Base-by-base conservation (phyloP, 2,797 vertebrate genomes). In the Craterocephalus amniculus region DNA sequence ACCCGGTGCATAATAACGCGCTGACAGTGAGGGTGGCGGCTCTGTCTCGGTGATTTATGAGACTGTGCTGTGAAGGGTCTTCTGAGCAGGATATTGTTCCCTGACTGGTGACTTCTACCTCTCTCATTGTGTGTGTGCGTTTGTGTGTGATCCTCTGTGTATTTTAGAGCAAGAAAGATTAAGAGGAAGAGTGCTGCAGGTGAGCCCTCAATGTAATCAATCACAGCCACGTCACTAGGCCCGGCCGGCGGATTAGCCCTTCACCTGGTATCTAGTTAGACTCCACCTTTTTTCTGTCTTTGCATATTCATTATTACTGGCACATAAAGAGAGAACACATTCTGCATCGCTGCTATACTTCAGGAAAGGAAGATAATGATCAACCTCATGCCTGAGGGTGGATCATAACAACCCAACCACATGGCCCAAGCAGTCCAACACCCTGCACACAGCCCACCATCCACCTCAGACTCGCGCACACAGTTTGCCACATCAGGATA, bases 401-500 rank as follows among this genome's bases (percentile, higher is more conserved):
- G 70, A 74, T 63, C 67, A 79, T 86, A 86, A 87, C 84, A 89
- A 89, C 89, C 85, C 83, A 90, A 92, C 91, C 91, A 88, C 92
- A 93, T 86, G 90, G 91, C 89, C 81, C 83, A 88, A 81, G 81
- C 88, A 87, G 79, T 88, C 84, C 85, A 78, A 75, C 78, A 85
- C 86, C 82, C 81, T 87, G 83, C 83, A 84, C 81, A 81, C 78
- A 80, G 67, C 83, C 77, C 88, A 86, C 79, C 90, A 87, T 87
- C 80, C 74, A 89, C 88, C 87, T 77, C 83, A 81, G 67, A 79
- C 81, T 77, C 73, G 67, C 59, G 68, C 78, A 12, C 66, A 77
- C 67, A 63, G 92, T 93, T 96, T 93, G 97, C 96, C 98, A 99
- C 97, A 97, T 97, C 98, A 99, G 97, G 96, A 99, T 99, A 97